phyloP scores from a whole-genome alignment of 2,888 invertebrate genomes.

The Cheilosia impressa region DNA sequence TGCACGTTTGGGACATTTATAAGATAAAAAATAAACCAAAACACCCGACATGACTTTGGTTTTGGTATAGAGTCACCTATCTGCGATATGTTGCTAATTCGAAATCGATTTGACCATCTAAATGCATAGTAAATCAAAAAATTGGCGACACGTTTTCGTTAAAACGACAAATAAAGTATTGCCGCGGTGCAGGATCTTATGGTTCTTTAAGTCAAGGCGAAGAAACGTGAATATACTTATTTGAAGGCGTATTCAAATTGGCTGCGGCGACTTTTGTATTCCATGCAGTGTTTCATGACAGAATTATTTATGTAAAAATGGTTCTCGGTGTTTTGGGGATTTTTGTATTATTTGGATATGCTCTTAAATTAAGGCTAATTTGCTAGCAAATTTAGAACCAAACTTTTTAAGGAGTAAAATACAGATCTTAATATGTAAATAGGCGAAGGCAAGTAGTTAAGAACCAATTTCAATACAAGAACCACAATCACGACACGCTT shows the following conservation, averaged over 20 bases:
- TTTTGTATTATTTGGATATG: too few species aligned
- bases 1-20: constrained; percentile 65
- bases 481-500: too few species aligned
- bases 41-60: constrained; percentile 21
- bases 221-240: constrained; percentile 15
- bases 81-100: constrained; percentile 44
- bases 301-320: too few species aligned
- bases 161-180: constrained; percentile 8
- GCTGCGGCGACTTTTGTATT: too few species aligned
- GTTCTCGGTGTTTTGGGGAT: too few species aligned
- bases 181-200: constrained; percentile 27
- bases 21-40: constrained; percentile 35
- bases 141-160: constrained; percentile 51
- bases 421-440: too few species aligned
- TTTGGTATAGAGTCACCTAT: not conserved
- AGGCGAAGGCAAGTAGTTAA: too few species aligned
- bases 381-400: too few species aligned
- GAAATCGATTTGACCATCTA: constrained; percentile 63
- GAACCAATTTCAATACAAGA: too few species aligned
- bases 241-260: not conserved
- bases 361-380: too few species aligned
- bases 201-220: constrained; percentile 33
- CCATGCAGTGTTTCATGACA: too few species aligned
- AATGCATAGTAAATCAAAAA: constrained; percentile 61
- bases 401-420: too few species aligned